Evolutionary conservation across 2,888 invertebrate species (phyloP).

Genomic region (Thymelicus acteon): DNA sequence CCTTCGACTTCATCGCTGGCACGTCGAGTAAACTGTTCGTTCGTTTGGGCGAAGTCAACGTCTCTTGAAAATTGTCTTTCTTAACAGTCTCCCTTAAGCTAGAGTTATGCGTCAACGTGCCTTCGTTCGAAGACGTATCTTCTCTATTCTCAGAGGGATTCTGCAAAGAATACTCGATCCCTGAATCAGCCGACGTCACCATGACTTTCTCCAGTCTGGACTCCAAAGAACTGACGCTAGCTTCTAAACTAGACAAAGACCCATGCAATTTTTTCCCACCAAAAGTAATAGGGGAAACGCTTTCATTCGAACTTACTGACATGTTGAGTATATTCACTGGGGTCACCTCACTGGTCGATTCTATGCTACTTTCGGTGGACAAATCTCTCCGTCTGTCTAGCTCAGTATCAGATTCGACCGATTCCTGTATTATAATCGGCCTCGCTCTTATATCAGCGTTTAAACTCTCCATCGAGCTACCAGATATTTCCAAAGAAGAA

Average conservation of each 20-base stretch:
- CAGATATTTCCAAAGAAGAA: conserved; percentile 78
- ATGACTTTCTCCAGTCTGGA: conserved; percentile 73
- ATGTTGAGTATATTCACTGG: conserved; percentile 73
- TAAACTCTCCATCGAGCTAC: conserved; percentile 79
- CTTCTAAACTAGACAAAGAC: conserved; percentile 78
- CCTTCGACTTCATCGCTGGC: conserved; percentile 73
- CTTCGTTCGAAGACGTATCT: conserved; percentile 78
- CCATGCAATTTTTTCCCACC: conserved; percentile 76
- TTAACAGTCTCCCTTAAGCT: conserved; percentile 68
- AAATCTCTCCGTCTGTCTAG: conserved; percentile 70
- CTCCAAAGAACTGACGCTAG: conserved; percentile 79
- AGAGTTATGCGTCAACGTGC: conserved; percentile 77
- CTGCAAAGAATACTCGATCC: conserved; percentile 77
- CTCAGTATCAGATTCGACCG: conserved; percentile 54
- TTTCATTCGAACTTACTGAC: conserved; percentile 79
- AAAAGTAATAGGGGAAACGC: conserved; percentile 77
- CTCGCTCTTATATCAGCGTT: conserved; percentile 55
- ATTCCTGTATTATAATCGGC: conserved; percentile 56
- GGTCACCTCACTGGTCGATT: conserved; percentile 73
- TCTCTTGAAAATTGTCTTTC: conserved; percentile 61
- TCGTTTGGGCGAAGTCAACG: conserved; percentile 67
- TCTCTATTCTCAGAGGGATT: conserved; percentile 70
- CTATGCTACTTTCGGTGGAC: conserved; percentile 74
- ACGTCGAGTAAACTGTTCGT: conserved; percentile 75
- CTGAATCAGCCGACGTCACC: conserved; percentile 79